Conservation (phyloP, 2,113 vertebrate species). For the Pterophyllum scalare region DNA sequence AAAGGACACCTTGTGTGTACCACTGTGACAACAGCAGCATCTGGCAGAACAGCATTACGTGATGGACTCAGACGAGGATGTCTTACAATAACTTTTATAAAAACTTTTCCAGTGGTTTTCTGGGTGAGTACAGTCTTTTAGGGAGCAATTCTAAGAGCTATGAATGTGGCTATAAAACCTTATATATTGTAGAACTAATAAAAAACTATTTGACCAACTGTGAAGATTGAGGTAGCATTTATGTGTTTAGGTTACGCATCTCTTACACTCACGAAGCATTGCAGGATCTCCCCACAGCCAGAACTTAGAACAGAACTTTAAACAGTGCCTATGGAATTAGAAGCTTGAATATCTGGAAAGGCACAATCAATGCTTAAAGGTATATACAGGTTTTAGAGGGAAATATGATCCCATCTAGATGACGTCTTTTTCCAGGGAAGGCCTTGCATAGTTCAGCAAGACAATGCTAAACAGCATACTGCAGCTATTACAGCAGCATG, state of each 20-base stretch:
- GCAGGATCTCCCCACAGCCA: not conserved
- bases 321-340: not conserved
- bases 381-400: not conserved
- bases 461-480: not conserved
- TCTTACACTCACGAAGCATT: not conserved
- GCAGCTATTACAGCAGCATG: not conserved
- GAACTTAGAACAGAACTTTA: too few species aligned
- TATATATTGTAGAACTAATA: not conserved
- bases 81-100: not conserved
- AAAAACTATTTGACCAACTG: not conserved
- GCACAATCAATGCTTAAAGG: too few species aligned
- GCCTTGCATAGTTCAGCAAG: conserved; percentile 2
- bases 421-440: not conserved
- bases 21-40: not conserved
- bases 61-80: not conserved
- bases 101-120: not conserved
- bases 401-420: not conserved
- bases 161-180: not conserved
- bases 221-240: not conserved
- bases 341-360: not conserved
- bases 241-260: not conserved
- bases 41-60: not conserved
- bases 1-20: not conserved
- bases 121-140: not conserved
- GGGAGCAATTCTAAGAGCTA: not conserved